These are phyloP conservation scores for Leptinotarsa peninsularis DNA, from an alignment of 2,888 invertebrate genomes.

Conservation along the genomic window DNA sequence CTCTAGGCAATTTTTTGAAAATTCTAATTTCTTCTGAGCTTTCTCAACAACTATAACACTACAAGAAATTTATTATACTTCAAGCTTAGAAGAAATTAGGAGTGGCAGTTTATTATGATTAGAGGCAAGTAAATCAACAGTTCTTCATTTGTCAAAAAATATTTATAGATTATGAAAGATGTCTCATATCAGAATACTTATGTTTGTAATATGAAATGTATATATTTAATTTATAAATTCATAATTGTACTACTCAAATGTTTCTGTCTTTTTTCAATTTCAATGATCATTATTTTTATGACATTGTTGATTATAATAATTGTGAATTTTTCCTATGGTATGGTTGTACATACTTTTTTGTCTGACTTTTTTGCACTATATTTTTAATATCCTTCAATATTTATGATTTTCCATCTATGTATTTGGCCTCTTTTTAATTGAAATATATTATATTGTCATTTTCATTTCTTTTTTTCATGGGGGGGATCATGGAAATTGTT, in stretches of 20 bases:
- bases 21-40: conserved; percentile 38
- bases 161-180: conserved; percentile 46
- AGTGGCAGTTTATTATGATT: conserved; percentile 46
- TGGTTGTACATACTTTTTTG: conserved; percentile 63
- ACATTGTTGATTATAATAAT: conserved; percentile 45
- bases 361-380: conserved; percentile 59
- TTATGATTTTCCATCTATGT: conserved; percentile 63
- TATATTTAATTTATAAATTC: conserved; percentile 50
- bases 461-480: conserved; percentile 52
- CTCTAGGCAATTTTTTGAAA: conserved; percentile 67
- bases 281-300: conserved; percentile 39
- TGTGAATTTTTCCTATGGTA: conserved; percentile 52
- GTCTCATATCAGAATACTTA: conserved; percentile 56
- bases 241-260: conserved; percentile 28
- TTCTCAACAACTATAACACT: background rate
- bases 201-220: conserved; percentile 59
- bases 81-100: conserved; percentile 33
- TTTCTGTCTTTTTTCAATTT: conserved; percentile 29
- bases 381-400: conserved; percentile 58
- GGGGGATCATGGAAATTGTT: conserved; percentile 41
- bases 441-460: conserved; percentile 65
- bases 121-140: conserved; percentile 58
- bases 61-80: background rate
- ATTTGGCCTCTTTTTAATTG: conserved; percentile 62
- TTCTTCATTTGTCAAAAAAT: conserved; percentile 41